Evolutionary conservation across 2,113 vertebrate species (phyloP).

Genomic region (Ceuthmochares aereus): DNA sequence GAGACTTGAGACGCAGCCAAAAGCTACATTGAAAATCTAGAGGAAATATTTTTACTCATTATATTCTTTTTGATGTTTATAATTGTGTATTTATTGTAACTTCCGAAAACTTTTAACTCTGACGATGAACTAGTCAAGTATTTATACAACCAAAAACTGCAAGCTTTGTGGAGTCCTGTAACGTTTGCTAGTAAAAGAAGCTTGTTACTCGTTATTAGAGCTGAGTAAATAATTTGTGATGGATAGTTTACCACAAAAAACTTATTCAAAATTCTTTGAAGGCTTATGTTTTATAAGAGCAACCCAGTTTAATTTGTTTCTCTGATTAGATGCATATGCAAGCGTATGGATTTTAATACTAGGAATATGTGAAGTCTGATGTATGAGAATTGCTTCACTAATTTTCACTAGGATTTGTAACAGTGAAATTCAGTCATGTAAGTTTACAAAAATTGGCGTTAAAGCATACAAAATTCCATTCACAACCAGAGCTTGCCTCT

Average conservation of each 20-base stretch:
- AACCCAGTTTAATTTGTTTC: not conserved
- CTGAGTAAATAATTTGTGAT: slow-evolving; percentile 4
- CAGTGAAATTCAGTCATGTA: not conserved
- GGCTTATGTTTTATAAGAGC: not conserved
- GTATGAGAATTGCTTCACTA: not conserved
- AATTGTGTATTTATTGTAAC: slow-evolving; percentile 29
- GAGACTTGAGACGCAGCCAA: not conserved
- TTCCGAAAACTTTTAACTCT: not conserved
- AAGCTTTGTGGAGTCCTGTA: not conserved
- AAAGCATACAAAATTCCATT: not conserved
- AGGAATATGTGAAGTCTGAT: not conserved
- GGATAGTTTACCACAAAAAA: not conserved
- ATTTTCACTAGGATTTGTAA: not conserved
- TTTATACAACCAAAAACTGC: not conserved
- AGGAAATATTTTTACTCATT: slow-evolving; percentile 11
- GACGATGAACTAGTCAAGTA: not conserved
- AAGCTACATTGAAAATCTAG: not conserved
- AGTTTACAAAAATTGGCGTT: not conserved
- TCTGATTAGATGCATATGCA: not conserved
- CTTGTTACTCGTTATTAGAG: not conserved
- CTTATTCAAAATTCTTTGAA: not conserved
- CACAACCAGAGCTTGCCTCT: not conserved
- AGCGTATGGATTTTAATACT: not conserved
- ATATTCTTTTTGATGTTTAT: not conserved
- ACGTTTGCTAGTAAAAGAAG: not conserved